These are phyloP conservation scores for Cepaea hortensis DNA, from an alignment of 2,888 invertebrate genomes.

Conservation along the genomic window DNA sequence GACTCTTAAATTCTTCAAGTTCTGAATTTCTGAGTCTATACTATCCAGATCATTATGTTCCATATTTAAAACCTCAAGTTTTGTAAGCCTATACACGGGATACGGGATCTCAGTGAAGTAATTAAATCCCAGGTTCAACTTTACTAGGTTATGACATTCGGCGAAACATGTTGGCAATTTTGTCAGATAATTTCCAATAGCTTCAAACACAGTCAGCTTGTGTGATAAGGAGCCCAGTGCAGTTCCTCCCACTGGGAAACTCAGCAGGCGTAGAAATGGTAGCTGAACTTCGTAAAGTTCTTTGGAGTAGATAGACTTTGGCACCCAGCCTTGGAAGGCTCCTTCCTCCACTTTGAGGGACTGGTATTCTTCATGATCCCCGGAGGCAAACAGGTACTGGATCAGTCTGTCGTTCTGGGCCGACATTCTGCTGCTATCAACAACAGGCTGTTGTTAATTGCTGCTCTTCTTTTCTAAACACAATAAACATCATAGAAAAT, in stretches of 20 bases:
- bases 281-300: constrained; percentile 61
- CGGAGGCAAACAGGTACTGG: constrained; percentile 59
- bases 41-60: constrained; percentile 65
- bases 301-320: constrained; percentile 64
- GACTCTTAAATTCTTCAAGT: constrained; percentile 59
- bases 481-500: not conserved
- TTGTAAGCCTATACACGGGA: constrained; percentile 60
- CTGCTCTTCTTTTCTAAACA: not conserved
- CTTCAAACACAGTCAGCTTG: constrained; percentile 64
- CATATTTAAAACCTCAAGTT: constrained; percentile 61
- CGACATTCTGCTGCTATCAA: constrained; percentile 3
- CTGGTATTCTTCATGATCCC: constrained; percentile 53
- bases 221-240: constrained; percentile 62
- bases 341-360: constrained; percentile 66
- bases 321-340: constrained; percentile 69
- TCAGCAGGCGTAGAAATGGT: constrained; percentile 67
- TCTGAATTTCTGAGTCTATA: constrained; percentile 60
- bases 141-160: constrained; percentile 59
- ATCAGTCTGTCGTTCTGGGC: constrained; percentile 60
- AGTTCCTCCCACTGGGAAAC: constrained; percentile 69
- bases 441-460: not conserved
- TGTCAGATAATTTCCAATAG: constrained; percentile 66
- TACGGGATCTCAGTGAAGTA: constrained; percentile 62
- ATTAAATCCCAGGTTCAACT: constrained; percentile 67
- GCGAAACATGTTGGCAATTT: constrained; percentile 65